Evolutionary conservation across 2,797 vertebrate species (phyloP).

Genomic region (Phataginus tetradactyla): DNA sequence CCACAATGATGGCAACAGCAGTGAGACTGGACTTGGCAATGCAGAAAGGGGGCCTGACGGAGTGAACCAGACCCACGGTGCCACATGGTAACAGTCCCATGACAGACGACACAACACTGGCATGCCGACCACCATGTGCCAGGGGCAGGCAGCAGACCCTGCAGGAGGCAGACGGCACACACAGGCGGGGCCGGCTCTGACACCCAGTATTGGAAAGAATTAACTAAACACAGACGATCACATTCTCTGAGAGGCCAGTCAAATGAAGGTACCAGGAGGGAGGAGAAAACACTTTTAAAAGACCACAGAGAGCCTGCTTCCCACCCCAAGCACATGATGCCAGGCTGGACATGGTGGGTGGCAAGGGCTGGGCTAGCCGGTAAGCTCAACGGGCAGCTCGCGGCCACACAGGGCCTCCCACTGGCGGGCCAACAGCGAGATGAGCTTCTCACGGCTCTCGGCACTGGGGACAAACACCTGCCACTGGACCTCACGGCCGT

Average conservation of each 20-base stretch:
- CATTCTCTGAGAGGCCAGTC: constrained; percentile 51
- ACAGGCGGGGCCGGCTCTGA: background rate
- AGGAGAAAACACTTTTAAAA: constrained; percentile 59
- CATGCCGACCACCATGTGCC: background rate
- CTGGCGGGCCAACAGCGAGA: constrained; percentile 95
- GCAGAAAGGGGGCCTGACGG: constrained; percentile 62
- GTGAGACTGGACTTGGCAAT: constrained; percentile 74
- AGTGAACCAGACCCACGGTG: constrained; percentile 61
- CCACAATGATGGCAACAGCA: constrained; percentile 37
- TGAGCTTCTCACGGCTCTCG: constrained; percentile 95
- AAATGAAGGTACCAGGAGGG: constrained; percentile 7
- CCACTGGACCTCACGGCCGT: constrained; percentile 94
- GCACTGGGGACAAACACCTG: constrained; percentile 95
- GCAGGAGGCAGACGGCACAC: fast-evolving
- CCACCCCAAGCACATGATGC: background rate
- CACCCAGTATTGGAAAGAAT: background rate
- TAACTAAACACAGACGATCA: background rate
- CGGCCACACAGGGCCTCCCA: constrained; percentile 97
- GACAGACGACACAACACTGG: background rate
- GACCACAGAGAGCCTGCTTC: constrained; percentile 76
- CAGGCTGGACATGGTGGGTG: background rate
- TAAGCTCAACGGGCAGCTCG: constrained; percentile 96
- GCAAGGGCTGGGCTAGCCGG: constrained; percentile 82
- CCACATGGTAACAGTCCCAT: background rate
- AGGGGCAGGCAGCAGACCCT: background rate